A percentile compares a stretch with the other conserved stretches of the same genome.
phyloP scores from a whole-genome alignment of 1,140 invertebrate genomes.

The Tribolium castaneum region DNA sequence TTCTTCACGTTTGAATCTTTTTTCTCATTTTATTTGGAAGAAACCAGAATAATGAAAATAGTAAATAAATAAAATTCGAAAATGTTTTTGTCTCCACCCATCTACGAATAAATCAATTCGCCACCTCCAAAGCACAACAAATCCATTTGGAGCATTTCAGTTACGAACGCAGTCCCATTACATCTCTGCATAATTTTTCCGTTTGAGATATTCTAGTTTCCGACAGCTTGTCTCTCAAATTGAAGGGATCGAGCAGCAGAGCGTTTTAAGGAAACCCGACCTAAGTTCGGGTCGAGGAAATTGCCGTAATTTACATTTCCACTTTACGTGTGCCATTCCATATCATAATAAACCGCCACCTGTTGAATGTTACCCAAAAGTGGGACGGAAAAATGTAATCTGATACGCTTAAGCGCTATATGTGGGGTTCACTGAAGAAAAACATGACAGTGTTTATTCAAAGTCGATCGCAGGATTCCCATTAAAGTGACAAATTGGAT shows the following conservation, averaged over 20 bases:
- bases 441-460: background rate
- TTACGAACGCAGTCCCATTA: background rate
- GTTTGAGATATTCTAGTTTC: background rate
- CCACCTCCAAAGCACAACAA: background rate
- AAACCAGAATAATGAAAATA: no score
- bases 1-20: no score
- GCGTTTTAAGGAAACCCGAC: conserved; percentile 21
- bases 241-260: conserved; percentile 5
- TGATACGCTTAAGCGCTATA: conserved; percentile 15
- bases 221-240: conserved; percentile 9
- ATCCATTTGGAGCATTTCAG: background rate
- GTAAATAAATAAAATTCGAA: no score
- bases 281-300: conserved; percentile 31
- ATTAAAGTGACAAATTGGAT: conserved; percentile 1
- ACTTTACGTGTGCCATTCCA: conserved; percentile 40
- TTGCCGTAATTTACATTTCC: conserved; percentile 42
- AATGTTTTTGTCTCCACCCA: no score
- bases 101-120: no score
- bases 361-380: conserved; percentile 22
- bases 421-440: background rate
- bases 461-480: background rate
- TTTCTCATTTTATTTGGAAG: no score
- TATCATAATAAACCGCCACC: conserved; percentile 40
- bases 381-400: conserved; percentile 21
- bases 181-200: background rate